phyloP scores from a whole-genome alignment of 2,797 vertebrate species.

The Darevskia mixta region DNA sequence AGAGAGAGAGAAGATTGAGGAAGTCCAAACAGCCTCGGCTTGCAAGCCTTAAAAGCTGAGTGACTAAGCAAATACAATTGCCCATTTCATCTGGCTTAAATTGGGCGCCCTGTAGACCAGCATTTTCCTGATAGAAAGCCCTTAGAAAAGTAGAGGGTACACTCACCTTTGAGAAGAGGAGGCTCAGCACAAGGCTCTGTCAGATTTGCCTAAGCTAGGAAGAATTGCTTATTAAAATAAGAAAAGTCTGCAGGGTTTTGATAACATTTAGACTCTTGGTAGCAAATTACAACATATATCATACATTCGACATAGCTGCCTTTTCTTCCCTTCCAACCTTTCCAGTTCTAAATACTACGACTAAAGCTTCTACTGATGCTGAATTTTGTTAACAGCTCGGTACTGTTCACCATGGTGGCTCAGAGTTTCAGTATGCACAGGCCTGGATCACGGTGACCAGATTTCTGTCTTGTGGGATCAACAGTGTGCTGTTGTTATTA shows the following conservation, averaged over 20 bases:
- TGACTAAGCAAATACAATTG: neutral
- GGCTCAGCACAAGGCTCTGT: neutral
- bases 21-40: neutral
- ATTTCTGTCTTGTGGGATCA: neutral
- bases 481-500: neutral
- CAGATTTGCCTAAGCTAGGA: neutral
- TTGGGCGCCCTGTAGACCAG: neutral
- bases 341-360: neutral
- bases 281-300: slow-evolving; percentile 10
- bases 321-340: neutral
- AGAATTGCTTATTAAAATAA: neutral
- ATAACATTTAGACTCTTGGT: slow-evolving; percentile 28
- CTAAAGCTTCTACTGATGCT: neutral
- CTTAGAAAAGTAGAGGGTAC: slow-evolving; percentile 10
- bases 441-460: neutral
- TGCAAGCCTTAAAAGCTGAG: neutral
- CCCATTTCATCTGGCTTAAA: slow-evolving; percentile 6
- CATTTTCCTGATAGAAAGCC: neutral
- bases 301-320: neutral
- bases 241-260: neutral
- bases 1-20: too few species aligned
- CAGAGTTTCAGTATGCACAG: neutral
- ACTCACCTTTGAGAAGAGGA: neutral
- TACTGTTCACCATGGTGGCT: neutral
- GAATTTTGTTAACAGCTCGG: neutral